These are phyloP conservation scores for Palythoa caribaeorum DNA, from an alignment of 92 coral and sea anemone genomes.

Conservation along the genomic window DNA sequence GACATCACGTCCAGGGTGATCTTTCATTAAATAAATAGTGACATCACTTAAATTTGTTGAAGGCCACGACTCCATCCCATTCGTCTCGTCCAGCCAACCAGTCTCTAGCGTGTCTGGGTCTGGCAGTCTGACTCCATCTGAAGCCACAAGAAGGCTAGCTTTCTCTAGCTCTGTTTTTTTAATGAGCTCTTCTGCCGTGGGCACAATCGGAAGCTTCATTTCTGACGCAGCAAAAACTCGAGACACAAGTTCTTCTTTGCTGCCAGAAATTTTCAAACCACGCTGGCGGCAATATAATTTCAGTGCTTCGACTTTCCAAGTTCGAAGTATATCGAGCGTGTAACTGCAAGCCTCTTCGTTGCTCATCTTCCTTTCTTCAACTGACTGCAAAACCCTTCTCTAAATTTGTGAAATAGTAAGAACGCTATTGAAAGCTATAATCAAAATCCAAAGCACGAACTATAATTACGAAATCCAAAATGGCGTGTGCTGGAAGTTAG, in stretches of 20 bases:
- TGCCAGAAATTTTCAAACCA: conserved; percentile 38
- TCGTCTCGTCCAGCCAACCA: conserved; percentile 34
- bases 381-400: conserved; percentile 35
- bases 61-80: conserved; percentile 43
- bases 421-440: conserved; percentile 31
- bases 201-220: conserved; percentile 39
- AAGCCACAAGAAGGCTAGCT: conserved; percentile 48
- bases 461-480: conserved; percentile 28
- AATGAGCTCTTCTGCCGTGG: conserved; percentile 45
- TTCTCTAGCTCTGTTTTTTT: conserved; percentile 31
- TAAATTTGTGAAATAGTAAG: conserved; percentile 32
- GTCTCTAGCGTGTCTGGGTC: conserved; percentile 44
- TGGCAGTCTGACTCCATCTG: conserved; percentile 36
- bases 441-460: conserved; percentile 31
- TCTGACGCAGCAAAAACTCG: conserved; percentile 54
- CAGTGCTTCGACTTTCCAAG: conserved; percentile 48
- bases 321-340: conserved; percentile 19
- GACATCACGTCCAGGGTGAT: conserved; percentile 46
- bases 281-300: conserved; percentile 48
- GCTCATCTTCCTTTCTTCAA: conserved; percentile 39
- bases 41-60: conserved; percentile 39
- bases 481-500: conserved; percentile 29
- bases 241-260: conserved; percentile 36
- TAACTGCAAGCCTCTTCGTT: conserved; percentile 36
- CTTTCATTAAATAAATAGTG: conserved; percentile 46